Evolutionary conservation across 2,113 vertebrate genomes (phyloP), one percentile per base, ranked within the genome.

Genomic region (Hippocampus abdominalis): DNA sequence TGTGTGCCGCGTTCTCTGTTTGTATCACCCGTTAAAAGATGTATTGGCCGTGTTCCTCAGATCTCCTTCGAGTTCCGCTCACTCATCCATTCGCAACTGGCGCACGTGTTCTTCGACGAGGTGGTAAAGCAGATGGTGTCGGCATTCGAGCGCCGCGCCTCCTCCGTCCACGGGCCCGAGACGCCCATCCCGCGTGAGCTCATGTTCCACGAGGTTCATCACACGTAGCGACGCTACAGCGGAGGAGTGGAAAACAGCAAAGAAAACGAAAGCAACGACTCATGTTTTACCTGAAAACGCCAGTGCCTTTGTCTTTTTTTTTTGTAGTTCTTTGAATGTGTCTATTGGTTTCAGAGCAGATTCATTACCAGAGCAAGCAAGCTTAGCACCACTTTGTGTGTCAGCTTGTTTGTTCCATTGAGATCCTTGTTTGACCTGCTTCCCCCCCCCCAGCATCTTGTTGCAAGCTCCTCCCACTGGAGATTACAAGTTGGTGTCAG

Each of bases 61-160:
- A 90, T 98, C 86, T 96, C 96, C 68, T 98, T 98, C 27, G 96
- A 98, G 89, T 98, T 98, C 73, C 96, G 95, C 44, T 98, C 96
- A 8, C 93, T 98, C 74, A 86, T 98, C 21, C 96, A 98, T 88
- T 98, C 96, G 39, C 95, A 98, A 74, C 91, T 98, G 0, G 93
- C 95, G 23, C 91, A 94, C 0, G 73, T 98, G 4, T 98, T 98
- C 91, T 98, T 98, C 1, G 96, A 98, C 27, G 95, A 98, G 90
- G 96, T 98, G 62, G 95, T 98, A 62, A 98, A 98, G 88, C 94
- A 98, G 88, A 98, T 95, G 94, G 96, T 98, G 0, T 91, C 94
- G 1, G 96, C 96, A 8, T 98, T 98, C 72, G 94, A 98, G 87
- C 93, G 93, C 53, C 93, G 94, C 68, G 94, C 96, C 10, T 77